These are phyloP conservation scores for Bovichtus diacanthus DNA, from an alignment of 2,797 vertebrate genomes.

Conservation along the genomic window DNA sequence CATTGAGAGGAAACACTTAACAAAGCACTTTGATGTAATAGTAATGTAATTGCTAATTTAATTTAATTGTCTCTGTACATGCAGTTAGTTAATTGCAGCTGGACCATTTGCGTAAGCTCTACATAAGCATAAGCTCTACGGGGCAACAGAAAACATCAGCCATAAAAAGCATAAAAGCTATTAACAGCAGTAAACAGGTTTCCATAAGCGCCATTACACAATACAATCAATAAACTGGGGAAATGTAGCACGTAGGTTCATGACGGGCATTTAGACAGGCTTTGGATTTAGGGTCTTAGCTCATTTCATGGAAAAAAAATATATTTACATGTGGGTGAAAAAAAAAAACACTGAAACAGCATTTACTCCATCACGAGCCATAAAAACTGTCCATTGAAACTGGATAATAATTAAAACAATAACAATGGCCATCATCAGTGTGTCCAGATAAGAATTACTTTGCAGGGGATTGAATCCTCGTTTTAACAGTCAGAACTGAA, in stretches of 20 bases:
- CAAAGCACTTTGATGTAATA: constrained; percentile 77
- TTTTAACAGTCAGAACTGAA: neutral
- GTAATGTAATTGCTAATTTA: constrained; percentile 81
- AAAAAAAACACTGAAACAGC: neutral
- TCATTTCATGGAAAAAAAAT: constrained; percentile 1
- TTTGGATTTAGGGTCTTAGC: neutral
- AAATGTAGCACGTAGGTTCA: neutral
- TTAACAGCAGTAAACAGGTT: constrained; percentile 75
- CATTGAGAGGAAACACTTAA: constrained; percentile 74
- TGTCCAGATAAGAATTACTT: neutral
- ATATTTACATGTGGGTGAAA: constrained; percentile 1
- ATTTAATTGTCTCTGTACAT: constrained; percentile 77
- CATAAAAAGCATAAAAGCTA: constrained; percentile 69
- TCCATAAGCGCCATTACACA: constrained; percentile 62
- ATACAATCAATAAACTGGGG: constrained; percentile 47
- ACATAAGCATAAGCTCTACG: constrained; percentile 69
- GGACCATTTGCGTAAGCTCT: constrained; percentile 70
- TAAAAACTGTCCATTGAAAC: neutral
- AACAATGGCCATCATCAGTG: neutral
- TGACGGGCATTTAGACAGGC: neutral
- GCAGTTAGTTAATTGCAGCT: constrained; percentile 76
- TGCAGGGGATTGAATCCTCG: neutral
- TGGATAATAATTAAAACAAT: neutral
- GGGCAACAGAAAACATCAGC: constrained; percentile 66
- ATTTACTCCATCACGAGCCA: neutral